These are phyloP conservation scores for Dysdera silvatica DNA, from an alignment of 1,140 invertebrate species.

Conservation along the genomic window DNA sequence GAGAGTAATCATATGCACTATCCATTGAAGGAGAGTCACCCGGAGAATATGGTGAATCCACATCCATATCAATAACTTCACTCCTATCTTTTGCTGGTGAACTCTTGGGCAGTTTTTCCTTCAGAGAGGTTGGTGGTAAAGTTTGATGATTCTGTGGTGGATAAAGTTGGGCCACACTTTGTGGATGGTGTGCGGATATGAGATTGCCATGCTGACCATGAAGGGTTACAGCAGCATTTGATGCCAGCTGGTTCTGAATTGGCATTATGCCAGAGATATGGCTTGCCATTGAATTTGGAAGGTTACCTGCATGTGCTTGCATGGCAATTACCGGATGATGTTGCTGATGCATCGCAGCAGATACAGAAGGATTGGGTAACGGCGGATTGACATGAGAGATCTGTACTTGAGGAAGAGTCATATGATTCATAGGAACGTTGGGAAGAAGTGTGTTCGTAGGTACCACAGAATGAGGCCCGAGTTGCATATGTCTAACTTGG, in stretches of 20 bases:
- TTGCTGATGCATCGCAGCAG: constrained; percentile 15
- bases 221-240: neutral
- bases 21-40: constrained; percentile 21
- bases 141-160: neutral
- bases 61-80: constrained; percentile 56
- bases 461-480: constrained; percentile 4
- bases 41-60: constrained; percentile 44
- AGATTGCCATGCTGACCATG: neutral
- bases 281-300: constrained; percentile 15
- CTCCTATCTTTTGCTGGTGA: constrained; percentile 36
- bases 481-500: constrained; percentile 12
- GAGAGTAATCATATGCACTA: constrained; percentile 17
- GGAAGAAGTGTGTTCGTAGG: constrained; percentile 14
- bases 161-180: too few species aligned
- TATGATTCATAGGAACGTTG: constrained; percentile 5
- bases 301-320: constrained; percentile 10
- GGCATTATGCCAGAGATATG: neutral
- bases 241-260: constrained; percentile 12
- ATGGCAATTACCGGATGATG: neutral
- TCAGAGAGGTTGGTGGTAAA: constrained; percentile 3
- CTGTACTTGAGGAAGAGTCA: constrained; percentile 9
- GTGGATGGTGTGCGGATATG: neutral
- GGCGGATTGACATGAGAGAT: constrained; percentile 9
- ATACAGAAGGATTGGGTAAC: constrained; percentile 9
- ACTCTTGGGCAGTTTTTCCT: constrained; percentile 14